A percentile compares a stretch with the other conserved stretches of the same genome.
Conservation (phyloP, 1,140 invertebrate species). For the Ridgeia piscesae region DNA sequence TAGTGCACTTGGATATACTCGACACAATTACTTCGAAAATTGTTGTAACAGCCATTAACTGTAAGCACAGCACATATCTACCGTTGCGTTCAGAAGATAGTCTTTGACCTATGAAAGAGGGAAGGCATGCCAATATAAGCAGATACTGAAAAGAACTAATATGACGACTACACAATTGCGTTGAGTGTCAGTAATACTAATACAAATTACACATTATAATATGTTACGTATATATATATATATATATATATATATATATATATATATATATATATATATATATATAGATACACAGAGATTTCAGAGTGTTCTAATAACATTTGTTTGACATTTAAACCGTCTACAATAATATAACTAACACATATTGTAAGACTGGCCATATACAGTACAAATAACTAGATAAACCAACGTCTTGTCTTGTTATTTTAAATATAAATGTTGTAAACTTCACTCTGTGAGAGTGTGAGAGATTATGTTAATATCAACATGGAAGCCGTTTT, state of each 20-base stretch:
- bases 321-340: no score
- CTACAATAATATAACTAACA: no score
- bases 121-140: no score
- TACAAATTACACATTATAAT: no score
- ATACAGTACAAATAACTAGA: background rate
- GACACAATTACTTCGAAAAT: background rate
- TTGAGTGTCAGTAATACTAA: background rate
- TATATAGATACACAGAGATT: no score
- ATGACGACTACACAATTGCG: background rate
- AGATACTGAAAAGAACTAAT: background rate
- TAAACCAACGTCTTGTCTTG: background rate
- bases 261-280: no score
- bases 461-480: background rate
- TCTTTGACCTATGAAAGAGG: no score
- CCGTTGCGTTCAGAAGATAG: background rate
- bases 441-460: background rate
- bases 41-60: background rate
- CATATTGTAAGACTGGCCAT: background rate
- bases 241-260: no score
- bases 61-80: background rate
- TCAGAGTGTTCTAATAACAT: no score
- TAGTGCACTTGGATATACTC: background rate
- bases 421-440: background rate
- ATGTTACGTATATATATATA: no score
- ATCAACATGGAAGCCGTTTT: background rate